Evolutionary conservation across 2,797 vertebrate genomes (phyloP).

Genomic region (Lophotriccus pileatus): DNA sequence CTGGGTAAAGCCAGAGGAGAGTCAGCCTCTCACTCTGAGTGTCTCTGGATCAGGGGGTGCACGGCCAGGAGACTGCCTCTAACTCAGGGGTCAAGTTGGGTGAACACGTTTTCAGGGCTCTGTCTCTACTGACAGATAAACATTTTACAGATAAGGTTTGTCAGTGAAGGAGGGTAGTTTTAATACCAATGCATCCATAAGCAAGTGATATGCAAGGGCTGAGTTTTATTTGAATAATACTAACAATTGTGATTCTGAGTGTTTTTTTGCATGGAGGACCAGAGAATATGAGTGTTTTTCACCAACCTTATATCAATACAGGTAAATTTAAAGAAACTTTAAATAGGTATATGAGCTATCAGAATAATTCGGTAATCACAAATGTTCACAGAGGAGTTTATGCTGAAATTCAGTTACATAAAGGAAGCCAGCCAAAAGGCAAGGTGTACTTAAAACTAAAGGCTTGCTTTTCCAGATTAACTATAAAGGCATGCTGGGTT

Average conservation of each 20-base stretch:
- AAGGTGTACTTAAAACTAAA: neutral
- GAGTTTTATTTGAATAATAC: neutral
- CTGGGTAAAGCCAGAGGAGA: neutral
- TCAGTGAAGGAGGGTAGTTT: neutral
- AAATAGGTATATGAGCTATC: neutral
- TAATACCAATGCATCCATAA: accelerated
- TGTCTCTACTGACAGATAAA: neutral
- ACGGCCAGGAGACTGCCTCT: neutral
- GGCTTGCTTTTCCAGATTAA: neutral
- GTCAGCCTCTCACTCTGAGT: neutral
- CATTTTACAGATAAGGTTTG: accelerated
- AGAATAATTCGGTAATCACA: neutral
- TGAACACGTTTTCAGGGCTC: neutral
- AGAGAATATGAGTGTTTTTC: neutral
- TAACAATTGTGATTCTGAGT: neutral
- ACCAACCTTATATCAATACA: neutral
- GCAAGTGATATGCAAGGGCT: neutral
- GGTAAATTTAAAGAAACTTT: neutral
- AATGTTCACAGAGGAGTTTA: neutral
- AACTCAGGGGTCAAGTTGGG: neutral
- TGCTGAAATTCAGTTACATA: neutral
- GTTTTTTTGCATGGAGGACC: neutral
- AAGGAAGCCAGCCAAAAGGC: neutral
- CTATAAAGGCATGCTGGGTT: neutral
- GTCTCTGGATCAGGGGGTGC: neutral